Evolutionary conservation across 2,888 invertebrate genomes (phyloP).

Genomic region (Julus scanicus): DNA sequence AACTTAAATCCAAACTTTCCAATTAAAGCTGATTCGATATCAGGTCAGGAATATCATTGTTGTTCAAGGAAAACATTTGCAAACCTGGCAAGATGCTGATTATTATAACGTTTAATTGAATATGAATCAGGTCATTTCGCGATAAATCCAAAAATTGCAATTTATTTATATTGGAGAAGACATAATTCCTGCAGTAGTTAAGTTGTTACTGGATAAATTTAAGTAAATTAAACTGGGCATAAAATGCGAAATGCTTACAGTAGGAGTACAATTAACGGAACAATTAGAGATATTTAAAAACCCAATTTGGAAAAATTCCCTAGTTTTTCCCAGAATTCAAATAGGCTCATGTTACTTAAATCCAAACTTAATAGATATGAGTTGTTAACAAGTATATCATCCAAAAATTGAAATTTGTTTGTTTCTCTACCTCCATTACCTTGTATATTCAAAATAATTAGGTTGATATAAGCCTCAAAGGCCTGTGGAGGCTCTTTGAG

Average conservation of each 20-base stretch:
- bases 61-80: neutral
- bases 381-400: too few relatives aligned
- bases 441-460: too few relatives aligned
- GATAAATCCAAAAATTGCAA: conserved; percentile 49
- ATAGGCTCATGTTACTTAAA: conserved; percentile 34
- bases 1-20: conserved; percentile 24
- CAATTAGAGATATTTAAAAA: neutral
- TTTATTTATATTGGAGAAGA: neutral
- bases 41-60: neutral
- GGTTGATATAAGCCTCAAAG: too few relatives aligned
- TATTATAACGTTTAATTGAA: neutral
- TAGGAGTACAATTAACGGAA: neutral
- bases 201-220: neutral
- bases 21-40: neutral
- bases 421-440: too few relatives aligned
- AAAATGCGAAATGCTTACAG: neutral
- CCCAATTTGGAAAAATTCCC: neutral
- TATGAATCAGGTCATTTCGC: neutral
- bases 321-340: neutral
- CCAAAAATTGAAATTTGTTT: too few relatives aligned
- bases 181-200: neutral
- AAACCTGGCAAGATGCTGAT: neutral
- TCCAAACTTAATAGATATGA: neutral
- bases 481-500: too few relatives aligned
- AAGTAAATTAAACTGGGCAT: neutral